Conservation (phyloP, 2,797 vertebrate genomes). For the Crax fasciolata region DNA sequence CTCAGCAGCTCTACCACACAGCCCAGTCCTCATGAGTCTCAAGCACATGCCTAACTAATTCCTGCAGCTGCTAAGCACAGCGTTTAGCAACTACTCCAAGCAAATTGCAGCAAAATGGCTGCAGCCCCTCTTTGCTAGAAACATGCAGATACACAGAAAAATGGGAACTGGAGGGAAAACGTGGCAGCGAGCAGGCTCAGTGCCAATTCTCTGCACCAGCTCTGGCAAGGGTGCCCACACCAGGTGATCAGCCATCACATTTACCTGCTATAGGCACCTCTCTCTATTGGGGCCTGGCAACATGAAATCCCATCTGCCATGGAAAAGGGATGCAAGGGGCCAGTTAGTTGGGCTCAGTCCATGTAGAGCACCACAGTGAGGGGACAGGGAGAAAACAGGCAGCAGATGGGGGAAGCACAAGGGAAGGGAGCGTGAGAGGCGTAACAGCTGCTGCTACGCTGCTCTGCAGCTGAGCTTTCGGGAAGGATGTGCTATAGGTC, state of each 20-base stretch:
- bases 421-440: background rate
- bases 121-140: background rate
- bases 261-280: background rate
- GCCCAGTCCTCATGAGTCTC: background rate
- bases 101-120: background rate
- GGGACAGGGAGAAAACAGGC: background rate
- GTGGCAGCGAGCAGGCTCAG: background rate
- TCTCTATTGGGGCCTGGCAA: background rate
- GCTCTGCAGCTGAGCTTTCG: conserved; percentile 10
- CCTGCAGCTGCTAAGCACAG: background rate
- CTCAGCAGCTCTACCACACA: background rate
- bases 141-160: background rate
- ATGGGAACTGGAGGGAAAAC: background rate
- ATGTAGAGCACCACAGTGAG: background rate
- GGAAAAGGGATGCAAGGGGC: background rate
- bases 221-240: background rate
- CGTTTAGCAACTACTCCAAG: background rate
- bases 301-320: background rate
- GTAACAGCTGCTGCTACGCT: conserved; percentile 25
- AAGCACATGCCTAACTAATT: background rate
- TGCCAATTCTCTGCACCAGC: background rate
- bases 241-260: background rate
- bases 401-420: conserved; percentile 14
- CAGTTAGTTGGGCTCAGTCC: background rate
- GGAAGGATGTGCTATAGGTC: conserved; percentile 33